Evolutionary conservation across 2,113 vertebrate genomes (phyloP).

Genomic region (Gambusia affinis): DNA sequence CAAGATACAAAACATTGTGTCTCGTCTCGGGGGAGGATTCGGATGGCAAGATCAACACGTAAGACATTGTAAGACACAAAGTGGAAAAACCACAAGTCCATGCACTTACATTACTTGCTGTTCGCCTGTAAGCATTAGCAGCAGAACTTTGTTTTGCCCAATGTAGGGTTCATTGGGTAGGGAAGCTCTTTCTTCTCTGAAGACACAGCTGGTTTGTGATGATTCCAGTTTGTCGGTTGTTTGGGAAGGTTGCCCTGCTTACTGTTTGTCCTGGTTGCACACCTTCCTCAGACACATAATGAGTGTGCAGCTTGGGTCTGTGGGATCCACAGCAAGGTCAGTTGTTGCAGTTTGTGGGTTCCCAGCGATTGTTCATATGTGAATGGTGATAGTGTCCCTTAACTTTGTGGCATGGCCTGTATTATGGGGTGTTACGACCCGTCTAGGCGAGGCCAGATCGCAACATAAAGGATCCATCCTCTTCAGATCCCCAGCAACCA

Average conservation of each 20-base stretch:
- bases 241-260: background rate
- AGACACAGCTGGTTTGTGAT: background rate
- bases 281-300: background rate
- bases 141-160: background rate
- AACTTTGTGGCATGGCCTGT: background rate
- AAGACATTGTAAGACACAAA: slow-evolving; percentile 28
- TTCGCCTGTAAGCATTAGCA: slow-evolving; percentile 3
- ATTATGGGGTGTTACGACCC: no score
- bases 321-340: background rate
- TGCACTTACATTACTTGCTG: slow-evolving; percentile 5
- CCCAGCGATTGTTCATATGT: no score
- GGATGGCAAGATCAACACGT: slow-evolving; percentile 13
- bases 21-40: slow-evolving; percentile 23
- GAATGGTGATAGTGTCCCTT: background rate
- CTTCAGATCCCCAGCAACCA: no score
- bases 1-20: slow-evolving; percentile 39
- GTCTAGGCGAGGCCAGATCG: no score
- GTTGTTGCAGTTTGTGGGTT: background rate
- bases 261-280: background rate
- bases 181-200: background rate
- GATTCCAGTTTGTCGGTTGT: background rate
- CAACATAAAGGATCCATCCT: no score
- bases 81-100: slow-evolving; percentile 32
- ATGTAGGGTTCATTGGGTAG: background rate
- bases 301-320: background rate